Evolutionary conservation across 2,113 vertebrate genomes (phyloP).

Genomic region (Axis porcinus): DNA sequence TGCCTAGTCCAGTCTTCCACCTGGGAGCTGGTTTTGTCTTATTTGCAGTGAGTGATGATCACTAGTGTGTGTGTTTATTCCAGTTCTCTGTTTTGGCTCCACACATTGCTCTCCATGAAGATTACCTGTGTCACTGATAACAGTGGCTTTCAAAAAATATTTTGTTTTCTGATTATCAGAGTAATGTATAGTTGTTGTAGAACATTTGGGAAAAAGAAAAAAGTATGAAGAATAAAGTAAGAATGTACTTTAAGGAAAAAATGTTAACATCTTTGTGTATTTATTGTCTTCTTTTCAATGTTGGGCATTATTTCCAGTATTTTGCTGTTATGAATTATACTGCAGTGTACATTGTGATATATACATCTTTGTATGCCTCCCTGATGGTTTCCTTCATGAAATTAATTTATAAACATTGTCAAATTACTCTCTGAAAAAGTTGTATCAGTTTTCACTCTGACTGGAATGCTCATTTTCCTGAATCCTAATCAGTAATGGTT

Average conservation of each 20-base stretch:
- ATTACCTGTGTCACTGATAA: not conserved
- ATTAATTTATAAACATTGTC: not conserved
- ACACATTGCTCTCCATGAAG: not conserved
- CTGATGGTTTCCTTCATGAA: not conserved
- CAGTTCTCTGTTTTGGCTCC: not conserved
- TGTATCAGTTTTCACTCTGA: not conserved
- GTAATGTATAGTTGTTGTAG: not conserved
- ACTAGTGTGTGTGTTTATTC: not conserved
- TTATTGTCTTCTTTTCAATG: not conserved
- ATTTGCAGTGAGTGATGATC: not conserved
- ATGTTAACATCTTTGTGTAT: not conserved
- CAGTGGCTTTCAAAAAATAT: not conserved
- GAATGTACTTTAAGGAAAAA: not conserved
- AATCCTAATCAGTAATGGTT: not conserved
- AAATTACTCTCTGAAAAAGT: conserved; percentile 15
- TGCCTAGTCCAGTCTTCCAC: not conserved
- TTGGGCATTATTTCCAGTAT: conserved; percentile 2
- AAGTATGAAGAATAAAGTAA: not conserved
- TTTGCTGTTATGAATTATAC: conserved; percentile 30
- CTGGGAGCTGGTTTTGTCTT: not conserved
- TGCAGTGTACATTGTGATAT: not conserved
- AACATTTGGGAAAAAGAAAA: not conserved
- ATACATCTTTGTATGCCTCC: not conserved
- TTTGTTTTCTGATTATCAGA: conserved; percentile 25
- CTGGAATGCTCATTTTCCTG: not conserved